phyloP scores from a whole-genome alignment of 2,113 vertebrate species.

The Campylomormyrus numenius region DNA sequence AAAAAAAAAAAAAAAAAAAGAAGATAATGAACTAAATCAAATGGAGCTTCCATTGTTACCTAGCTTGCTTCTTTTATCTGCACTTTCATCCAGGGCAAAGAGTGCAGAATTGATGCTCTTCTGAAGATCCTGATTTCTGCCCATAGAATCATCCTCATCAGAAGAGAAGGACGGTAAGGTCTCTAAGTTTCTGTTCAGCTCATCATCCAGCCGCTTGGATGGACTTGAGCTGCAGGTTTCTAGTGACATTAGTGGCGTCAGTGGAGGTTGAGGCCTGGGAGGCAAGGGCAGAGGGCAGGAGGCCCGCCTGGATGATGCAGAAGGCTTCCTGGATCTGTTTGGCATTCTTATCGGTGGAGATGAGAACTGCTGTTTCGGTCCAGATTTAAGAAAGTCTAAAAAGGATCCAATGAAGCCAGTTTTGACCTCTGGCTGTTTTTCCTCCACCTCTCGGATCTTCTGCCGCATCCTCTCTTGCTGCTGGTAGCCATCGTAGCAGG shows the following conservation, averaged over 20 bases:
- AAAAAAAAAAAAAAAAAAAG: neutral
- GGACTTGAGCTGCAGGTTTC: constrained; percentile 56
- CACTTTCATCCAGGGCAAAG: constrained; percentile 73
- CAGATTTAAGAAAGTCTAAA: constrained; percentile 94
- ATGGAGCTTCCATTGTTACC: constrained; percentile 55
- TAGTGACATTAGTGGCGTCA: constrained; percentile 47
- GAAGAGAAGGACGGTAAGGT: constrained; percentile 86
- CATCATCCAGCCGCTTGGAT: constrained; percentile 74
- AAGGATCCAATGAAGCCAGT: constrained; percentile 96
- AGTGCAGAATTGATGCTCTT: constrained; percentile 82
- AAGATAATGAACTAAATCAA: neutral
- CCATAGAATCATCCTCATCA: constrained; percentile 87
- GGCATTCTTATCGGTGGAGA: constrained; percentile 77
- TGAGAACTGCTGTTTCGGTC: constrained; percentile 89
- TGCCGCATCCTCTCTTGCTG: constrained; percentile 95
- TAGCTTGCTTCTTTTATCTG: constrained; percentile 73
- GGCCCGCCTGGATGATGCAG: constrained; percentile 61
- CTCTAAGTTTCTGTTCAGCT: constrained; percentile 83
- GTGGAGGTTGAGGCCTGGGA: constrained; percentile 55
- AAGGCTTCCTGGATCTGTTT: constrained; percentile 74
- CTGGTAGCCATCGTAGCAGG: constrained; percentile 75
- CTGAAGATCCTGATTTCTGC: constrained; percentile 79
- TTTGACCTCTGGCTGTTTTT: constrained; percentile 96
- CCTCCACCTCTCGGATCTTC: constrained; percentile 95
- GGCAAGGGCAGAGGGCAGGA: constrained; percentile 57